Base-by-base conservation (phyloP, 1,140 invertebrate genomes). In the Drosophila novamexicana region DNA sequence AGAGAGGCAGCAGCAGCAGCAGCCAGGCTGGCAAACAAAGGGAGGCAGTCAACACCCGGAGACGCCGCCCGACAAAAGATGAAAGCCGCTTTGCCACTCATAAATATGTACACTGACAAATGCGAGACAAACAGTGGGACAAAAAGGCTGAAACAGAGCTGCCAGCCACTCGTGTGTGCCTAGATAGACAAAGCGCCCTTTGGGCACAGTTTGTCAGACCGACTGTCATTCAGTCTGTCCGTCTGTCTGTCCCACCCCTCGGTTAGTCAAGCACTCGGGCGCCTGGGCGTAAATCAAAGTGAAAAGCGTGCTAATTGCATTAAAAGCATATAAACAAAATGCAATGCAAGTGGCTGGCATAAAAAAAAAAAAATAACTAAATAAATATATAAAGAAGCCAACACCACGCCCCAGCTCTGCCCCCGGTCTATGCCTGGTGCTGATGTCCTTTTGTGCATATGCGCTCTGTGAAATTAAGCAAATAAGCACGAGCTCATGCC, bases 301-400 rank as follows among this genome's bases (percentile, higher is more conserved):
- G 84, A 90, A 89, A 88, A 88, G 83, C 83, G 76, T 89, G 84
- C 84, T 88, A 88, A 88, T 88, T 88, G 84, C 84, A 88, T 88
- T 88, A 89, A 88, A 88, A 88, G 80, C 84, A 88, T 89, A 89
- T 88, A 86, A 86, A 88, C 83, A 88, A 88, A 88, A 88, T 88
- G 83, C 79, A 83, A 89, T 89, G 84, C 84, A 88, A 88, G 84
- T 88, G 84, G 72, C 83, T 88, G 83, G 77, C 77, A 86, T 83
- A 88, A 84, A 49, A 49, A 1, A 29, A 8, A 6, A 85, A 71
- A 71, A 65, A 83, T 68, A 79, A 75, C 22, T 53, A 62, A 47
- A 53, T 42, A 34, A 32, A 81, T 75, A 77, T 68, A 68, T 44
- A 59, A 52, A 57, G 32, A 37, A 62, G 83, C 22, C 74, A 66